These are phyloP conservation scores for Labeo catla DNA, from an alignment of 2,113 vertebrate species.

Conservation along the genomic window DNA sequence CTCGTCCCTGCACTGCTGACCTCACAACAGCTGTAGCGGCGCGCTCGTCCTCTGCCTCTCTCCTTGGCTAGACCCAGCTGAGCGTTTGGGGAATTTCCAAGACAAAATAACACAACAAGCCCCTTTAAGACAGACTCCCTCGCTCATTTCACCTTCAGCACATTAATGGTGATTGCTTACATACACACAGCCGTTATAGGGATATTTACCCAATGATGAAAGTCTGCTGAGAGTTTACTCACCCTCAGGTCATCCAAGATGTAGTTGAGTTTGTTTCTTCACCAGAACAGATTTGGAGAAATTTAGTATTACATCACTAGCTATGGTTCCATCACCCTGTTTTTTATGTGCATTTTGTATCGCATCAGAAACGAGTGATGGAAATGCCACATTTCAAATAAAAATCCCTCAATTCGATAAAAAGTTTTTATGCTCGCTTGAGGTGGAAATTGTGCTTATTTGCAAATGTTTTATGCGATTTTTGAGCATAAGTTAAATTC, in stretches of 20 bases:
- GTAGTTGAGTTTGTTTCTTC: not conserved
- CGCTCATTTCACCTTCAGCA: not conserved
- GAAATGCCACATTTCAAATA: too few species aligned
- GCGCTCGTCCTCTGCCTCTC: constrained; percentile 74
- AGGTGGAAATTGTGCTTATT: too few species aligned
- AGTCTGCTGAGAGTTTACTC: not conserved
- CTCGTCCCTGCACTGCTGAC: constrained; percentile 53
- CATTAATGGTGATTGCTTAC: not conserved
- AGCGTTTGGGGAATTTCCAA: constrained; percentile 77
- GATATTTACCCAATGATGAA: not conserved
- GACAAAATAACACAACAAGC: constrained; percentile 56
- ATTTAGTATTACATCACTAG: not conserved
- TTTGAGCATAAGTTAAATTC: too few species aligned
- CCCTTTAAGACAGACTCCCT: not conserved
- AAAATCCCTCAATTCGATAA: too few species aligned
- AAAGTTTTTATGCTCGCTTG: too few species aligned
- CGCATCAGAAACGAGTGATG: too few species aligned
- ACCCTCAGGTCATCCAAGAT: not conserved
- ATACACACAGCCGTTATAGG: not conserved
- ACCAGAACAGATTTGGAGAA: not conserved
- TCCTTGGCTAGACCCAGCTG: constrained; percentile 75
- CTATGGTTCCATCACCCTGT: too few species aligned
- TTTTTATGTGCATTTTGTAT: too few species aligned
- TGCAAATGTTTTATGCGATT: too few species aligned
- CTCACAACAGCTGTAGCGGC: constrained; percentile 71